phyloP scores from a whole-genome alignment of 2,113 vertebrate species.

The Myiopsitta monachus region DNA sequence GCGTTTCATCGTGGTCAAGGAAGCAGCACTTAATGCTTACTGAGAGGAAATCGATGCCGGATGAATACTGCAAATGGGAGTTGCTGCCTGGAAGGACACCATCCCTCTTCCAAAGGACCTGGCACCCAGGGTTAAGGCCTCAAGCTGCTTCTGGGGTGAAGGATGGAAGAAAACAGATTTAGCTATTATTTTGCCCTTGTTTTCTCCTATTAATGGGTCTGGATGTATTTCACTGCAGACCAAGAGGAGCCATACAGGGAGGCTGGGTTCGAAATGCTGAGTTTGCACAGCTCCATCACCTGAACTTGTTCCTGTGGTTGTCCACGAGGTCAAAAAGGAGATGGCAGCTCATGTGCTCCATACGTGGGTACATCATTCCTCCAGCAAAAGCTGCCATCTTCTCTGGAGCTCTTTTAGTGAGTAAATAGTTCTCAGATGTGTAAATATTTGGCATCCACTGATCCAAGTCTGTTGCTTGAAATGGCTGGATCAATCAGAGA shows the following conservation, averaged over 20 bases:
- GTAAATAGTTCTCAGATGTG: not conserved
- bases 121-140: not conserved
- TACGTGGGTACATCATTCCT: not conserved
- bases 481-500: not conserved
- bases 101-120: not conserved
- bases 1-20: not conserved
- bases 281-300: not conserved
- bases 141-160: not conserved
- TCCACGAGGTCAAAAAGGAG: not conserved
- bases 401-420: not conserved
- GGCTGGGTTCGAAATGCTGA: not conserved
- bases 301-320: not conserved
- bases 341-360: not conserved
- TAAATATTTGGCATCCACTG: not conserved
- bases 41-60: not conserved
- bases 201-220: not conserved
- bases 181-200: not conserved
- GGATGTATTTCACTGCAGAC: not conserved
- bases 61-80: not conserved
- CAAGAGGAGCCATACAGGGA: not conserved
- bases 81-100: not conserved
- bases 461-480: not conserved
- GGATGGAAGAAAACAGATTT: not conserved
- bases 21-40: not conserved
- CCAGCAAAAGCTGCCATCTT: rapidly evolving